Evolutionary conservation across 1,140 invertebrate species (phyloP).

Genomic region (Hesperophylax magnus): DNA sequence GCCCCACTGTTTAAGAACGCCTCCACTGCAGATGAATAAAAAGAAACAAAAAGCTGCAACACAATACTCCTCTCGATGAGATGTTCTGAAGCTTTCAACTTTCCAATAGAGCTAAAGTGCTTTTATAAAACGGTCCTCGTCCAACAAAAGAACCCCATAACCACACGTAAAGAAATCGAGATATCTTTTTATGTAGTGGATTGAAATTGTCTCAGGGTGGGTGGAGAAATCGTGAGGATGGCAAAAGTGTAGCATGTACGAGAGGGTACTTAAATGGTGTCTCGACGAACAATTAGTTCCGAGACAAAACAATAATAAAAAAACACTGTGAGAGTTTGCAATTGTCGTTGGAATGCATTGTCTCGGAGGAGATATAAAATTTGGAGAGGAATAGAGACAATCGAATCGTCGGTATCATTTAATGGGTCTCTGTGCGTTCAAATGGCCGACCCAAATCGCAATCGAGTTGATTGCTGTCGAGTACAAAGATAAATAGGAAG

Average conservation of each 20-base stretch:
- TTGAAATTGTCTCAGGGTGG: background rate
- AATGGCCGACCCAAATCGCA: too few species aligned
- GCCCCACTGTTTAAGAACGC: background rate
- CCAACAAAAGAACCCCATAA: too few species aligned
- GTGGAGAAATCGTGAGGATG: background rate
- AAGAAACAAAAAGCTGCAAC: background rate
- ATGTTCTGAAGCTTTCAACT: background rate
- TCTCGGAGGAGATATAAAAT: background rate
- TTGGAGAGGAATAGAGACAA: background rate
- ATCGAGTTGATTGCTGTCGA: too few species aligned
- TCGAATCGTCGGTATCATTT: background rate
- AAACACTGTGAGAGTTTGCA: background rate
- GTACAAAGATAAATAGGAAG: too few species aligned
- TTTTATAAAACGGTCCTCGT: background rate
- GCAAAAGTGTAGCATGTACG: background rate
- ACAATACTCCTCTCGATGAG: constrained; percentile 4
- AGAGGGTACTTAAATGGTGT: background rate
- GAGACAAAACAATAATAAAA: background rate
- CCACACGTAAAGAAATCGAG: too few species aligned
- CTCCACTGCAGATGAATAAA: background rate
- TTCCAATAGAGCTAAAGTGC: background rate
- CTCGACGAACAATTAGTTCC: constrained; percentile 14
- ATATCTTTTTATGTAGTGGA: background rate
- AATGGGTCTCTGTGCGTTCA: too few species aligned
- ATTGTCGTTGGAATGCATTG: constrained; percentile 10